Percentiles rank a stretch among this genome's conserved stretches.
phyloP scores from a whole-genome alignment of 2,888 invertebrate genomes.

The Dusona sp. region DNA sequence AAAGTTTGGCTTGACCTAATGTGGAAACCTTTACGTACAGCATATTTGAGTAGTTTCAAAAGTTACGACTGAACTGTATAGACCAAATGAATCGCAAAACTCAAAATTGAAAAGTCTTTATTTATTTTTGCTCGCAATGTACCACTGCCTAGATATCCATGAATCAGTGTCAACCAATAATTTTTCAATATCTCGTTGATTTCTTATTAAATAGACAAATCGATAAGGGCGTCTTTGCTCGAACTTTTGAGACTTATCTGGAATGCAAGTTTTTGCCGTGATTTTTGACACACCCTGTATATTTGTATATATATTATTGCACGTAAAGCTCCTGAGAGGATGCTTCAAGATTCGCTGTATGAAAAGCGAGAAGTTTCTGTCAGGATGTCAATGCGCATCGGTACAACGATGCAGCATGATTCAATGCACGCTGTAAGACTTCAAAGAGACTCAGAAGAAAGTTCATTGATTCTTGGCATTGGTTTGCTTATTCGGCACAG shows the following conservation, averaged over 20 bases:
- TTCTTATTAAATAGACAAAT: neutral
- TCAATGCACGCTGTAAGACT: slow-evolving; percentile 78
- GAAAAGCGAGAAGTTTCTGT: slow-evolving; percentile 79
- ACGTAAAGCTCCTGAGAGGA: slow-evolving; percentile 78
- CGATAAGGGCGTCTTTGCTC: neutral
- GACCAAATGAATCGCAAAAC: neutral
- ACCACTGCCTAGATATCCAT: neutral
- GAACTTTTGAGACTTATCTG: neutral
- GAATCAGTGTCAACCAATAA: neutral
- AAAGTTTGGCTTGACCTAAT: neutral
- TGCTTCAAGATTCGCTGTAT: slow-evolving; percentile 77
- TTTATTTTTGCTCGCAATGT: neutral
- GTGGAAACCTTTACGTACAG: neutral
- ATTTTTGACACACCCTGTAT: slow-evolving; percentile 9
- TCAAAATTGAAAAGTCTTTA: neutral
- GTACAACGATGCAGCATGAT: slow-evolving; percentile 79
- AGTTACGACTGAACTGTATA: neutral
- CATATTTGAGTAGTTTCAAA: neutral
- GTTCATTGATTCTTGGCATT: slow-evolving; percentile 69
- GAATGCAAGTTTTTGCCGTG: neutral
- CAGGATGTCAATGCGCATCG: slow-evolving; percentile 79
- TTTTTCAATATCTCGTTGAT: neutral
- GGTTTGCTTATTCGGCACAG: slow-evolving; percentile 75
- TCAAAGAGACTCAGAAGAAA: slow-evolving; percentile 78
- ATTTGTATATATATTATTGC: slow-evolving; percentile 34